phyloP scores from a whole-genome alignment of 2,113 vertebrate species.

The Fukomys damarensis region DNA sequence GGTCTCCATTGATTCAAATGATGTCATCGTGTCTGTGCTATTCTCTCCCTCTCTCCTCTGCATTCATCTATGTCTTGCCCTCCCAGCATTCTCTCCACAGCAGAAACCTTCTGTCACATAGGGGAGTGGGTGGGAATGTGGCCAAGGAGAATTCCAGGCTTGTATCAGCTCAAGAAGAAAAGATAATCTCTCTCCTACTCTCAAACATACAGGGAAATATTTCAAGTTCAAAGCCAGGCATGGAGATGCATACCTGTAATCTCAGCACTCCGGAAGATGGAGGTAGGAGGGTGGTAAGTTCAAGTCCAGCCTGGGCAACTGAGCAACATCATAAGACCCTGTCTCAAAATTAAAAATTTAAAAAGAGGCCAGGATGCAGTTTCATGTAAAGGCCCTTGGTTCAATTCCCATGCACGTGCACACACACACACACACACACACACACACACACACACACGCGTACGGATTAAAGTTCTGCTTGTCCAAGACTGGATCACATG shows the following conservation, averaged over 20 bases:
- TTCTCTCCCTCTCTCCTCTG: not conserved
- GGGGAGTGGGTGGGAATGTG: not conserved
- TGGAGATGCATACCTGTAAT: not conserved
- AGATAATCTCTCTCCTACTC: not conserved
- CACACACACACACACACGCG: not conserved
- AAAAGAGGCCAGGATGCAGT: not conserved
- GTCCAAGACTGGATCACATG: not conserved
- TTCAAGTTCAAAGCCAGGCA: not conserved
- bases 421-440: not conserved
- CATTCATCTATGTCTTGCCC: not conserved
- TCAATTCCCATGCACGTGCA: not conserved
- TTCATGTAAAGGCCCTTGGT: not conserved
- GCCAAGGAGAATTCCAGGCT: not conserved
- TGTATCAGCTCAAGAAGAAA: not conserved
- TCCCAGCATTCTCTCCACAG: not conserved
- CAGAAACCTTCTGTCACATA: not conserved
- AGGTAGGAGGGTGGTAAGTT: not conserved
- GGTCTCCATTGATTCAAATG: conserved; percentile 13
- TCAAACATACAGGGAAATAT: not conserved
- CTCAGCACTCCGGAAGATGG: not conserved
- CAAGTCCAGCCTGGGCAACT: not conserved
- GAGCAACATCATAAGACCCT: not conserved
- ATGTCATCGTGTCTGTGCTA: not conserved
- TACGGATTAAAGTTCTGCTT: not conserved
- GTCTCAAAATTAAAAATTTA: not conserved